phyloP scores from a whole-genome alignment of 2,113 vertebrate species.

The Charina bottae region DNA sequence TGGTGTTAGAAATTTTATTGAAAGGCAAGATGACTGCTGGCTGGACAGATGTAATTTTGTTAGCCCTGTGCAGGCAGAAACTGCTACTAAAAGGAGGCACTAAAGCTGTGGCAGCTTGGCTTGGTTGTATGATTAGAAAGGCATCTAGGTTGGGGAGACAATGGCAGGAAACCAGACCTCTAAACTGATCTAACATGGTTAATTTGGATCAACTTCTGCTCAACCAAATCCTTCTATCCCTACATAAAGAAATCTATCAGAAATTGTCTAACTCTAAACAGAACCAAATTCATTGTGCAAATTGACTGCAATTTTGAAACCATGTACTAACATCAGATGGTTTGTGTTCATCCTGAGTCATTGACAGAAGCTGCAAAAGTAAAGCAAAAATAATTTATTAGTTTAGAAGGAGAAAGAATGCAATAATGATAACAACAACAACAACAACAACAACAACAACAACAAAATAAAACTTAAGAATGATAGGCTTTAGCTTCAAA shows the following conservation, averaged over 20 bases:
- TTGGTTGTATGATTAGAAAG: not conserved
- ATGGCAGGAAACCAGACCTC: not conserved
- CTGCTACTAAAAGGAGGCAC: not conserved
- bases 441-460: not conserved
- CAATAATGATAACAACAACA: constrained; percentile 6
- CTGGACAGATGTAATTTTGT: not conserved
- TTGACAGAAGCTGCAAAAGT: constrained; percentile 90
- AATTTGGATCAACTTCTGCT: not conserved
- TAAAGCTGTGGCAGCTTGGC: not conserved
- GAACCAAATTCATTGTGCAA: constrained; percentile 35
- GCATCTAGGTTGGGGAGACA: not conserved
- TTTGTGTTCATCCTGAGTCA: constrained; percentile 95
- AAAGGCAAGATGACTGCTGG: not conserved
- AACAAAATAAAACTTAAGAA: constrained; percentile 28
- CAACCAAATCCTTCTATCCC: not conserved
- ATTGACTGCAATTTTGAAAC: constrained; percentile 62
- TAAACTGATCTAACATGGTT: not conserved
- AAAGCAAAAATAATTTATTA: constrained; percentile 77
- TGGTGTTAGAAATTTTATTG: not conserved
- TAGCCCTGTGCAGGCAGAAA: not conserved
- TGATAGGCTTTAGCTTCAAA: not conserved
- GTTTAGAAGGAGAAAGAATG: constrained; percentile 57
- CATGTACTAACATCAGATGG: constrained; percentile 92
- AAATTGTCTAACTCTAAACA: not conserved
- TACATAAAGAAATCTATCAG: not conserved